Base-by-base conservation (phyloP, 2,797 vertebrate genomes). In the Loriculus beryllinus region DNA sequence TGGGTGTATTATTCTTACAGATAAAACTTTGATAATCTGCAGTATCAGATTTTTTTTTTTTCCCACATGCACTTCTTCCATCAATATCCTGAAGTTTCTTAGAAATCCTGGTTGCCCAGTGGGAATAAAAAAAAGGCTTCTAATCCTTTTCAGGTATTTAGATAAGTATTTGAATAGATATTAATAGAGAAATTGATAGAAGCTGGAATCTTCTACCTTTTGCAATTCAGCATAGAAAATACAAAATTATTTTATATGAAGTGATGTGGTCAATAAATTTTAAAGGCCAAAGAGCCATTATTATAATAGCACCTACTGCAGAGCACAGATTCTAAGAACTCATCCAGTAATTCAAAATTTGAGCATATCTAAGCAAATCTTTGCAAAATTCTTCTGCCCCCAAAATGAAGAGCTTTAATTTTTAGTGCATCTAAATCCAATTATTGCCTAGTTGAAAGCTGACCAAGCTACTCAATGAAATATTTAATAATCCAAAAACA, bases 1-100 rank as follows among this genome's bases (percentile, higher is more conserved):
- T 18, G 16, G 1, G 3, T 25, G 15, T 13, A 18, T 39, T 39
- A 62, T 31, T n/a, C 43, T 80, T 49, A n/a, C 0, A 0, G 48
- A 21, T 14, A 78, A 86, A 4, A 9, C 49, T 45, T 3, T 19
- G 78, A 42, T 43, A 82, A 79, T 4, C 35, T 42, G 23, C 40
- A 56, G 17, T 11, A 29, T 60, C 51, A n/a, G 18, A 14, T 14
- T 69, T 88, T 82, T 80, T 67, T 45, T 23, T 2, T 67, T 45
- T 23, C 1, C 51, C 40, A 42, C 26, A 10, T 28, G 37, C 25
- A 39, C 23, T 37, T 31, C 31, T 74, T 91, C 31, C 48, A 80
- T 45, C 14, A 56, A 6, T 45, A 45, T 93, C 48, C n/a, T 40
- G 43, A 68, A 40, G 29, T 48, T 85, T 92, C 37, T 82, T 62